Conservation (phyloP, 2,797 vertebrate genomes). For the Sebastes hopkinsi region DNA sequence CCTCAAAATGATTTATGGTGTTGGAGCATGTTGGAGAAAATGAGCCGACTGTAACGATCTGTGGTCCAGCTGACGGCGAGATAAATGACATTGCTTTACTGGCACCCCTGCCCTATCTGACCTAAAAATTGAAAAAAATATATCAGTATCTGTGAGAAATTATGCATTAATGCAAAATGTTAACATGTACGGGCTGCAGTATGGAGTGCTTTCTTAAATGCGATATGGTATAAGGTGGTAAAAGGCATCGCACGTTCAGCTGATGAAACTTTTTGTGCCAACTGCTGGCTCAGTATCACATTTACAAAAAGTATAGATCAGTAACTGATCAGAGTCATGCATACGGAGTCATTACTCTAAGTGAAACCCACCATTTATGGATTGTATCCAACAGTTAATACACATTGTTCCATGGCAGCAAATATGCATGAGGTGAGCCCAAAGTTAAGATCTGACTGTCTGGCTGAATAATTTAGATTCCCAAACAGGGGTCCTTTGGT, state of each 20-base stretch:
- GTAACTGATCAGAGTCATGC: neutral
- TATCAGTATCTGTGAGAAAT: neutral
- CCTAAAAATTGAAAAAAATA: neutral
- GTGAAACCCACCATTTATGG: neutral
- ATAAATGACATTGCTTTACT: slow-evolving; percentile 10
- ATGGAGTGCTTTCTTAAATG: neutral
- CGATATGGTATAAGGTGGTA: neutral
- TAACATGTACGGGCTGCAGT: neutral
- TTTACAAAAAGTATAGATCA: neutral
- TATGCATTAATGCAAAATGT: neutral
- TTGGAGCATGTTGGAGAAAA: slow-evolving; percentile 6
- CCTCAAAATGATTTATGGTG: slow-evolving; percentile 29
- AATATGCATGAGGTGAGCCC: neutral
- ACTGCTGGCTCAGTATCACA: neutral
- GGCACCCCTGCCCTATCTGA: neutral
- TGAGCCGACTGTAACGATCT: slow-evolving; percentile 9
- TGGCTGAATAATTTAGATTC: neutral
- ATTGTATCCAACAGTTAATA: neutral
- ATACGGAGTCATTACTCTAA: no score
- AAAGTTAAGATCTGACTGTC: neutral
- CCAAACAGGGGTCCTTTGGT: no score
- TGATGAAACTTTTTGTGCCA: neutral
- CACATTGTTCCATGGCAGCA: neutral
- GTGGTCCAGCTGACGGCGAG: slow-evolving; percentile 20
- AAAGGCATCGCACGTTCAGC: neutral